These are phyloP conservation scores for Hermatobates lingyangjiaoensis DNA, from an alignment of 1,140 invertebrate species.

Conservation along the genomic window DNA sequence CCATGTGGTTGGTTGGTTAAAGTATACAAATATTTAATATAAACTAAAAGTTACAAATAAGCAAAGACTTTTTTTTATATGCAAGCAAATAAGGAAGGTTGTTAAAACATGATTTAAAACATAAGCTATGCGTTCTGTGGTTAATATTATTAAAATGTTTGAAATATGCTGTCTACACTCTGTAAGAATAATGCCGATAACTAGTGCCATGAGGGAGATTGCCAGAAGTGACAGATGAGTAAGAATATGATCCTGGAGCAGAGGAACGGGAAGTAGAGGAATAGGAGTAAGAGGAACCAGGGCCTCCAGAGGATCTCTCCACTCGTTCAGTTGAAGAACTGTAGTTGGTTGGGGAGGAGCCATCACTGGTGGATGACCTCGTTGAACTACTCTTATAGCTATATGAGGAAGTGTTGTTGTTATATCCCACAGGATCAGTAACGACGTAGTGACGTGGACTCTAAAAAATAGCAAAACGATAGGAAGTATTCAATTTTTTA, in stretches of 20 bases:
- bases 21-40: no score
- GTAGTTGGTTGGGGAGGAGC: slow-evolving; percentile 37
- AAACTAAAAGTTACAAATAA: no score
- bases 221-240: slow-evolving; percentile 51
- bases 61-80: no score
- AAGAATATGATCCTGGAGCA: slow-evolving; percentile 62
- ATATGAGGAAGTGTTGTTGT: slow-evolving; percentile 49
- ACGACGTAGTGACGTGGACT: slow-evolving; percentile 69
- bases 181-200: slow-evolving; percentile 68
- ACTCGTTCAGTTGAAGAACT: slow-evolving; percentile 44
- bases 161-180: no score
- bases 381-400: slow-evolving; percentile 64
- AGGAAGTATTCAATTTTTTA: no score
- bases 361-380: slow-evolving; percentile 25
- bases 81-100: no score
- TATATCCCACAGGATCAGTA: slow-evolving; percentile 46
- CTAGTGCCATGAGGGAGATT: slow-evolving; percentile 56
- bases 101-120: no score
- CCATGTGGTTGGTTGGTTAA: no score
- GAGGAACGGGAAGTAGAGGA: slow-evolving; percentile 43
- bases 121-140: no score
- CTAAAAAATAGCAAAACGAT: slow-evolving; percentile 33
- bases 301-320: slow-evolving; percentile 33
- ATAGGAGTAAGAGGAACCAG: slow-evolving; percentile 41
- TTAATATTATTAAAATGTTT: no score